phyloP scores from a whole-genome alignment of 2,797 vertebrate species.

The Cirrhinus mrigala region DNA sequence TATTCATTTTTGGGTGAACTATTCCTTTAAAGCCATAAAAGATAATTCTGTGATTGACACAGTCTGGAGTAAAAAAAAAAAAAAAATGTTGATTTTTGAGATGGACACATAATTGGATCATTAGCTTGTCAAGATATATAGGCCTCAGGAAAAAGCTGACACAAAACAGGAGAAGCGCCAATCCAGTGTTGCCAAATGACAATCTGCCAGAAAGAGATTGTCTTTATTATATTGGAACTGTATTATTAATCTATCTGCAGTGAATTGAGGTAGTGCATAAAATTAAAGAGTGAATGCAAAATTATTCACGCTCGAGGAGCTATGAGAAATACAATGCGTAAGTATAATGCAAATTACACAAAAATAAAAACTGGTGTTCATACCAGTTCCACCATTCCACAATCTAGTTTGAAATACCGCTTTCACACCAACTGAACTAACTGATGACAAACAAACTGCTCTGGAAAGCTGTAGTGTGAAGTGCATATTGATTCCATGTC shows the following conservation, averaged over 20 bases:
- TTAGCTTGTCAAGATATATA: constrained; percentile 12
- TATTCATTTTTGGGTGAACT: background rate
- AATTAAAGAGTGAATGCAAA: constrained; percentile 3
- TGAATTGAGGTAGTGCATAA: background rate
- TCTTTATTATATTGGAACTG: background rate
- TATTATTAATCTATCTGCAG: constrained; percentile 26
- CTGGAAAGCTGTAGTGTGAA: constrained; percentile 20
- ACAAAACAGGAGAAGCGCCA: constrained; percentile 10
- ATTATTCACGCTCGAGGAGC: background rate
- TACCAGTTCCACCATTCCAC: background rate
- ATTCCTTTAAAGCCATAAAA: background rate
- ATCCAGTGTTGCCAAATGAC: constrained; percentile 9
- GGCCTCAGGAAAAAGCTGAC: background rate
- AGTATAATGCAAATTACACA: background rate
- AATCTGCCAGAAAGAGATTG: constrained; percentile 30
- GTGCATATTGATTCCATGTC: constrained; percentile 25
- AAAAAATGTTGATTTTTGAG: background rate
- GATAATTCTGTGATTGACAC: constrained; percentile 1
- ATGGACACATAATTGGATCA: constrained; percentile 22
- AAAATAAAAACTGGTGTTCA: background rate
- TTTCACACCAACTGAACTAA: background rate
- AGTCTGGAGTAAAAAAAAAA: background rate
- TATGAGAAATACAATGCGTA: background rate
- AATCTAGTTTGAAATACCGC: constrained; percentile 13
- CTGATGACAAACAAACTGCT: constrained; percentile 29